Conservation (phyloP, 2,797 vertebrate genomes). For the Pagetopsis macropterus region DNA sequence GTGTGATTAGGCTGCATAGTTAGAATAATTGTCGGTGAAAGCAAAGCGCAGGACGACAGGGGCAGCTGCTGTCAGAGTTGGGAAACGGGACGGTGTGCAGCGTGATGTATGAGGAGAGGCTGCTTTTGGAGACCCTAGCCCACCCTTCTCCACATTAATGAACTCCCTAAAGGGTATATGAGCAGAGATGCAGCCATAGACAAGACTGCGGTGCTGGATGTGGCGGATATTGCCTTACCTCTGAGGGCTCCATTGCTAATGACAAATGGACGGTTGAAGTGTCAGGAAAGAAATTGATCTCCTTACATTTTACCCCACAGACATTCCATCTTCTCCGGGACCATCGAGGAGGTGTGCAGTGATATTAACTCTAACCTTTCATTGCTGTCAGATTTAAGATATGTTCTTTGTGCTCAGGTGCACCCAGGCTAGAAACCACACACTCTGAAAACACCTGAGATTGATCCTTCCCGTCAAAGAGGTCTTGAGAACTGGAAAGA, state of each 20-base stretch:
- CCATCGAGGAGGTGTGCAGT: slow-evolving; percentile 24
- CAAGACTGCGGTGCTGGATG: slow-evolving; percentile 37
- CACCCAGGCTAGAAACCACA: slow-evolving; percentile 36
- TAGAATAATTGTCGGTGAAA: slow-evolving; percentile 59
- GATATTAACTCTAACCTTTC: slow-evolving; percentile 35
- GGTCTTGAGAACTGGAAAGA: slow-evolving; percentile 59
- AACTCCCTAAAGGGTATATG: slow-evolving; percentile 58
- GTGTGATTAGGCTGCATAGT: slow-evolving; percentile 60
- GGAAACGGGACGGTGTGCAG: slow-evolving; percentile 39
- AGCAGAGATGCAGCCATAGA: slow-evolving; percentile 64
- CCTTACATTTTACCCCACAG: slow-evolving; percentile 45
- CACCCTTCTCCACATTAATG: slow-evolving; percentile 49
- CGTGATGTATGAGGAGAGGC: slow-evolving; percentile 48
- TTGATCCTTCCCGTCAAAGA: slow-evolving; percentile 21
- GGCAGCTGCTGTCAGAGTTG: slow-evolving; percentile 53
- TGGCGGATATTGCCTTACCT: slow-evolving; percentile 70
- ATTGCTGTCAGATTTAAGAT: slow-evolving; percentile 33
- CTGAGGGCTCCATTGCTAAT: slow-evolving; percentile 59
- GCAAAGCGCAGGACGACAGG: slow-evolving; percentile 43
- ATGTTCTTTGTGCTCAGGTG: slow-evolving; percentile 35
- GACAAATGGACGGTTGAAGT: slow-evolving; percentile 63
- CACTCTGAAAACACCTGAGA: slow-evolving; percentile 58
- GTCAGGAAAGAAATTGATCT: slow-evolving; percentile 55
- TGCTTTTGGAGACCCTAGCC: slow-evolving; percentile 46
- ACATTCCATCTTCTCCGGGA: slow-evolving; percentile 36